Evolutionary conservation across 2,797 vertebrate species (phyloP).

Genomic region (Myotis pilosus): DNA sequence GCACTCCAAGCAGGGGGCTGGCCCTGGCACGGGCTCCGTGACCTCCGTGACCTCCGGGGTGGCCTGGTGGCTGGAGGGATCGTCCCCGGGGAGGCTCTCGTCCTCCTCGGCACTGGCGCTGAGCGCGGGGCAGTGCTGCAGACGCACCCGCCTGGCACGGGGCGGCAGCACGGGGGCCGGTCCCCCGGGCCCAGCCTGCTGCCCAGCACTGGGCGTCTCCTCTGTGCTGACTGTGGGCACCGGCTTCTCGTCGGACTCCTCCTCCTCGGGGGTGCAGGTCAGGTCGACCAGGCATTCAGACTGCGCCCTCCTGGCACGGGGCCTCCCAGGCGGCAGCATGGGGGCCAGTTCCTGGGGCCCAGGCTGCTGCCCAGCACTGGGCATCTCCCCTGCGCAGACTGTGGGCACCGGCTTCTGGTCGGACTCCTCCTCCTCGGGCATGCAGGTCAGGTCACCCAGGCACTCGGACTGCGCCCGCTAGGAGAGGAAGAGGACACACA

Average conservation of each 20-base stretch:
- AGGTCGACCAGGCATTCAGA: constrained; percentile 85
- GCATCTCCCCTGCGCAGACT: constrained; percentile 67
- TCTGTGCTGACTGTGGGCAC: constrained; percentile 59
- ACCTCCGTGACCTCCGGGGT: background rate
- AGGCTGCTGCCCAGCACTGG: constrained; percentile 72
- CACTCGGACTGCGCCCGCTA: constrained; percentile 85
- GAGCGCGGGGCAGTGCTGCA: constrained; percentile 55
- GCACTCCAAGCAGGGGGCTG: background rate
- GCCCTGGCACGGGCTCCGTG: background rate
- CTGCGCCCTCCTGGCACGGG: constrained; percentile 49
- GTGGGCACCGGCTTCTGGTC: constrained; percentile 65
- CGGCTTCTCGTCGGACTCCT: constrained; percentile 78
- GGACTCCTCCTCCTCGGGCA: constrained; percentile 83
- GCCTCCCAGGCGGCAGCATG: background rate
- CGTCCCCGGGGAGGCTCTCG: constrained; percentile 46
- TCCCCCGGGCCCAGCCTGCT: constrained; percentile 44
- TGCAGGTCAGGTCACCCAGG: constrained; percentile 83
- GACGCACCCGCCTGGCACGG: constrained; percentile 45
- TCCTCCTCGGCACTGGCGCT: constrained; percentile 71
- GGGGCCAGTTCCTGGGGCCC: background rate
- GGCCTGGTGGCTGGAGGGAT: background rate
- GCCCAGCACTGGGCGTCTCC: constrained; percentile 72
- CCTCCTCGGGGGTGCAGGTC: constrained; percentile 82
- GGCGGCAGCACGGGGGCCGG: background rate
- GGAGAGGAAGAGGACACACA: constrained; percentile 48